phyloP scores from a whole-genome alignment of 2,888 invertebrate species.

The Pelosia muscerda region DNA sequence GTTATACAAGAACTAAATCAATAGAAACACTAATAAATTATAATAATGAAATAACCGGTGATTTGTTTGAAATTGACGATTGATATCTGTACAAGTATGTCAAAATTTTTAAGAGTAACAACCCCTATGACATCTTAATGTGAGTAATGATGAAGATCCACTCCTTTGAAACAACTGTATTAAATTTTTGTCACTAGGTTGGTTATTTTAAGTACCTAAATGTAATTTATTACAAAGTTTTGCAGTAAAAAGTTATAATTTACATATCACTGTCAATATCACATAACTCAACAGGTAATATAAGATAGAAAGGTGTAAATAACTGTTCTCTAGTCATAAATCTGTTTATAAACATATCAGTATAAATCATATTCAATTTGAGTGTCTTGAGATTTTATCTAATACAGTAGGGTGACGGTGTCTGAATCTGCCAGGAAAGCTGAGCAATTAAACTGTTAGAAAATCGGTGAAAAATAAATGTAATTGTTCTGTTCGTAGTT shows the following conservation, averaged over 20 bases:
- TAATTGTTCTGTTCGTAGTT: not conserved
- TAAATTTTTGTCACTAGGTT: not conserved
- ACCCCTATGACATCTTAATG: not conserved
- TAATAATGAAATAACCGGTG: not conserved
- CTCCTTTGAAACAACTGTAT: conserved; percentile 2
- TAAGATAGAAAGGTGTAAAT: conserved; percentile 7
- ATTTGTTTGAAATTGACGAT: not conserved
- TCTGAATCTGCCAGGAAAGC: no score
- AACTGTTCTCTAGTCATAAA: not conserved
- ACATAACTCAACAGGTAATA: conserved; percentile 6
- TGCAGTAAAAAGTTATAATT: not conserved
- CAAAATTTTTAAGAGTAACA: not conserved
- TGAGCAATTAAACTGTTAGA: no score
- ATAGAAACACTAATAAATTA: not conserved
- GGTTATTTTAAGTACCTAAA: not conserved
- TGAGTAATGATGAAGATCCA: not conserved
- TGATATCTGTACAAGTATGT: not conserved
- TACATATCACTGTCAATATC: not conserved
- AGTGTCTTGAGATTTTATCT: no score
- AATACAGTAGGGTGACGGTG: no score
- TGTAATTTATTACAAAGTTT: not conserved
- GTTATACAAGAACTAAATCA: not conserved
- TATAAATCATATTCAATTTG: not conserved
- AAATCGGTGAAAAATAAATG: not conserved
- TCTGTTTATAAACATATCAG: not conserved